Evolutionary conservation across 2,113 vertebrate species (phyloP), one percentile per base, ranked within the genome.

Genomic region (Bufo bufo): DNA sequence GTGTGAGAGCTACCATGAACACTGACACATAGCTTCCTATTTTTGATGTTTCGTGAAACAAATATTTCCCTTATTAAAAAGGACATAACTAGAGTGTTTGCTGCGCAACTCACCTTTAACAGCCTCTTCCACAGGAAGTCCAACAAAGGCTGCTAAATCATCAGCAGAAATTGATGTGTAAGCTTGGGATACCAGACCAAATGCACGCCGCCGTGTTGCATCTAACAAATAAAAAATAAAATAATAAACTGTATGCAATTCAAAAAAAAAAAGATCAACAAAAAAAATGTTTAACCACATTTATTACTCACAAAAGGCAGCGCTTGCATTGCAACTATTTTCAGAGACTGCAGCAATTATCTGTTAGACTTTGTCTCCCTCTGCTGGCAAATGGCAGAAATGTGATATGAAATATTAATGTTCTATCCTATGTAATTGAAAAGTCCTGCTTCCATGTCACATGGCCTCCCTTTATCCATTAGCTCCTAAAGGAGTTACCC

Each of bases 81-180:
- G 33, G 33, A 33, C 33, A 33, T 33, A 33, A 63, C 7, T 10
- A 2, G 5, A 65, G 20, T 2, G 20, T 66, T 66, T 61, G 1
- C 7, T 16, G 13, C 13, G 49, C 14, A 49, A 87, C 66, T 20
- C 92, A 99, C 98, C 98, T 93, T 99, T 99, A 52, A 99, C 97
- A 2, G 98, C 97, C 79, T 99, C 97, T 87, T 99, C 98, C 66
- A 99, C 97, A 2, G 98, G 95, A 91, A 98, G 97, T 14, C 98
- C 98, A 0, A 99, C 97, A 69, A 98, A 99, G 33, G 97, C 96
- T 2, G 98, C 97, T 2, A 99, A 98, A 74, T 99, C 98, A 0
- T 99, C 97, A 0, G 96, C 97, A 2, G 96, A 90, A 90, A 99
- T 98, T 33, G 97, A 99, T 17, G 98, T 99, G 90, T 99, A 99